Conservation (phyloP, 2,888 invertebrate genomes). For the Pilophorus perplexus region DNA sequence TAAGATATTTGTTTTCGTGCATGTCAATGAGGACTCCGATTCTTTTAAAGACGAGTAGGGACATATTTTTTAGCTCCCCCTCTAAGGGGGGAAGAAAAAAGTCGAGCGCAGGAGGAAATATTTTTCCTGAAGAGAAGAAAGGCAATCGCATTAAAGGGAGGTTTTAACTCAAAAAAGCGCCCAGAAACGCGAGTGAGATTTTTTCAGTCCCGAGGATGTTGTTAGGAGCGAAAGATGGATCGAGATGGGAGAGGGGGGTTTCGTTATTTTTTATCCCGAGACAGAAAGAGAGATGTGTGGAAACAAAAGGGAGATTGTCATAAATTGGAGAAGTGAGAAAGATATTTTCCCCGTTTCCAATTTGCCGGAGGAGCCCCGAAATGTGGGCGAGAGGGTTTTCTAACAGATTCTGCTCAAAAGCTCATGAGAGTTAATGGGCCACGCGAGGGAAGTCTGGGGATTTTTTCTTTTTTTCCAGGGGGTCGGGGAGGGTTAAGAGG, state of each 20-base stretch:
- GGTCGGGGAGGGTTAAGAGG: background rate
- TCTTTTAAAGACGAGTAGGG: constrained; percentile 4
- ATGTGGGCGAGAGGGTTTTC: background rate
- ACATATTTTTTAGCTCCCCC: constrained; percentile 12
- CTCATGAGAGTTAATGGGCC: constrained; percentile 34
- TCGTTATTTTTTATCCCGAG: constrained; percentile 6
- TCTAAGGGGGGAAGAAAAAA: background rate
- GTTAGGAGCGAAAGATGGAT: background rate
- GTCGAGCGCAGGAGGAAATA: constrained; percentile 4
- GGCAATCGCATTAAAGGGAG: constrained; percentile 33
- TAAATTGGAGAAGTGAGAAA: constrained; percentile 33
- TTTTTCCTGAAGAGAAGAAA: constrained; percentile 8
- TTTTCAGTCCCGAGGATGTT: constrained; percentile 3
- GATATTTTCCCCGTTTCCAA: constrained; percentile 31
- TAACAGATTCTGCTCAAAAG: constrained; percentile 28
- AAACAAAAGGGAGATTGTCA: constrained; percentile 30
- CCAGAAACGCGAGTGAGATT: background rate
- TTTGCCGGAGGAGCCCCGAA: constrained; percentile 5
- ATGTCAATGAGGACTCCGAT: constrained; percentile 1
- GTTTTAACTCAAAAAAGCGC: constrained; percentile 28
- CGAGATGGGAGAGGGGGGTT: background rate
- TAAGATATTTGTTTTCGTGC: constrained; percentile 8
- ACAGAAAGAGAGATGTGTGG: constrained; percentile 29
- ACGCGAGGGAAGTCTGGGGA: constrained; percentile 18
- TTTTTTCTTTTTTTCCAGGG: background rate